Evolutionary conservation across 2,113 vertebrate species (phyloP).

Genomic region (Ciconia maguari): DNA sequence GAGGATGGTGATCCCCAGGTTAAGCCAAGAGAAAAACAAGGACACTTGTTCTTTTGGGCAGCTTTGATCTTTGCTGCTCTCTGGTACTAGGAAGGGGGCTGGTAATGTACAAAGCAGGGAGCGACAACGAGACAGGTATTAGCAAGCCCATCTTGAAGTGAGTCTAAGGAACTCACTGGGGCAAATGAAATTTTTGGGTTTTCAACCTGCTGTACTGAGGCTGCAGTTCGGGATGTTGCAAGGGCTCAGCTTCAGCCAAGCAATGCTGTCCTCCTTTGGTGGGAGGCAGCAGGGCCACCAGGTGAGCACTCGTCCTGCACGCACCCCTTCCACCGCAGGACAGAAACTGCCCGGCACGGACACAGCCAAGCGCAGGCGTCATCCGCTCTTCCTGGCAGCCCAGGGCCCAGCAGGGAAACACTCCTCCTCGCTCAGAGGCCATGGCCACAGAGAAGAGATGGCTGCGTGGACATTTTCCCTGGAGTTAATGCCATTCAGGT

Average conservation of each 20-base stretch:
- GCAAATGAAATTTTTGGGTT: background rate
- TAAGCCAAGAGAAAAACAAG: background rate
- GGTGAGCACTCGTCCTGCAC: background rate
- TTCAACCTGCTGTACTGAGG: background rate
- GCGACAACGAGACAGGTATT: background rate
- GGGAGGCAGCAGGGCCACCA: background rate
- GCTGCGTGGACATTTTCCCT: background rate
- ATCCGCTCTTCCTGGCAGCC: background rate
- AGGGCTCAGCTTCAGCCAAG: background rate
- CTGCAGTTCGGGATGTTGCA: background rate
- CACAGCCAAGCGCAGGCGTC: background rate
- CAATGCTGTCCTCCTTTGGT: background rate
- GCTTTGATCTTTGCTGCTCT: background rate
- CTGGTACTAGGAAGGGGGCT: background rate
- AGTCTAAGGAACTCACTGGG: background rate
- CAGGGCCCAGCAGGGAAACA: background rate
- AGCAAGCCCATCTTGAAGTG: background rate
- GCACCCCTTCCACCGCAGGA: accelerated
- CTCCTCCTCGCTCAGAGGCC: accelerated
- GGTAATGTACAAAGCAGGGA: background rate
- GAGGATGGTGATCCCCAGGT: background rate
- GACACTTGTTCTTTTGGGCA: background rate
- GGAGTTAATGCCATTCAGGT: too few species aligned
- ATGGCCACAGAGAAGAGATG: accelerated
- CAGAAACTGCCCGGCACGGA: background rate